Evolutionary conservation across 2,888 invertebrate genomes (phyloP).

Genomic region (Camponotus fellah): DNA sequence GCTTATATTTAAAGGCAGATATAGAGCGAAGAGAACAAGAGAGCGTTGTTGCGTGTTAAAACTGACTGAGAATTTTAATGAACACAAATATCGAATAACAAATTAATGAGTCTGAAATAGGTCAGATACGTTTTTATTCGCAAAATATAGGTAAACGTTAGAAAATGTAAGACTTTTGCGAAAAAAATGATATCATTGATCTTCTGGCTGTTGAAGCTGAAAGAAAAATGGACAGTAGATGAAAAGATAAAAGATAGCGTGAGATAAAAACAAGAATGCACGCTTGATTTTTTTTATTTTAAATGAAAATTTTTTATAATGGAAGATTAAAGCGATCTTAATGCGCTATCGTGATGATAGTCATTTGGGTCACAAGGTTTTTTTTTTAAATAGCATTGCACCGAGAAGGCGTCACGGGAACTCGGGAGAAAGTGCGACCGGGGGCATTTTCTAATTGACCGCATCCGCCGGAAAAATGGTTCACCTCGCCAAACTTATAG

Average conservation of each 20-base stretch:
- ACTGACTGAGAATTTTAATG: constrained; percentile 18
- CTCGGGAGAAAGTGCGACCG: constrained; percentile 81
- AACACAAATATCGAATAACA: constrained; percentile 18
- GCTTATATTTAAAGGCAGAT: constrained; percentile 43
- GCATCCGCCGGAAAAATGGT: constrained; percentile 81
- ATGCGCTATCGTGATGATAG: constrained; percentile 19
- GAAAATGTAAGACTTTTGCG: neutral
- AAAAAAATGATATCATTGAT: neutral
- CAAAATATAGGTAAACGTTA: neutral
- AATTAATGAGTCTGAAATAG: constrained; percentile 24
- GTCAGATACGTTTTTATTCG: neutral
- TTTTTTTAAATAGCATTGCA: constrained; percentile 32
- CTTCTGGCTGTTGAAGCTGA: neutral
- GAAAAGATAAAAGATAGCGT: neutral
- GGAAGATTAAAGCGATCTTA: constrained; percentile 13
- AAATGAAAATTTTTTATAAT: neutral
- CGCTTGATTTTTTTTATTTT: neutral
- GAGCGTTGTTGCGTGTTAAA: constrained; percentile 38
- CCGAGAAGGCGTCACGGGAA: constrained; percentile 32
- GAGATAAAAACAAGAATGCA: neutral
- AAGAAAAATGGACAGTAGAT: neutral
- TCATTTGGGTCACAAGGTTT: constrained; percentile 52
- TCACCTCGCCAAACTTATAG: constrained; percentile 44
- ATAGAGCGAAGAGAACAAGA: constrained; percentile 42
- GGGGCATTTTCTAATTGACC: constrained; percentile 83